Percentiles rank a stretch among this genome's conserved stretches.
Conservation (phyloP, 2,888 invertebrate species). For the Drosophila fungiperda region DNA sequence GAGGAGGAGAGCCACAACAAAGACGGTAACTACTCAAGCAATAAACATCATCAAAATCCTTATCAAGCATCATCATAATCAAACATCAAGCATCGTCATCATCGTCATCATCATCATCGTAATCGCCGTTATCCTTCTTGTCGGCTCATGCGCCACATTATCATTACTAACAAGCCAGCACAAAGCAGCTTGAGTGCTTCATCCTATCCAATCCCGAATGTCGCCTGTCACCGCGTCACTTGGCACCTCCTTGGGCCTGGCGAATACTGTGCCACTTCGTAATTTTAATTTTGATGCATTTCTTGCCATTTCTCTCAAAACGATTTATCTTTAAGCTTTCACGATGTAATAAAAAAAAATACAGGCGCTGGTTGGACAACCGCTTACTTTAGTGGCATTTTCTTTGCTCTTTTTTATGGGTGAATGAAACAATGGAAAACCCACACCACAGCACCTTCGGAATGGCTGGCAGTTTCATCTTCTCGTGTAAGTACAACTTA, state of each 20-base stretch:
- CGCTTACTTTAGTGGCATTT: slow-evolving; percentile 66
- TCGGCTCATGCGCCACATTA: slow-evolving; percentile 53
- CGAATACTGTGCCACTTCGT: slow-evolving; percentile 55
- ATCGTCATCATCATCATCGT: slow-evolving; percentile 20
- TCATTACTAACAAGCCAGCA: slow-evolving; percentile 64
- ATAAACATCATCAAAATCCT: slow-evolving; percentile 70
- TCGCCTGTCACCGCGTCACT: slow-evolving; percentile 25
- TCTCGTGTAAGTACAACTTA: slow-evolving; percentile 39
- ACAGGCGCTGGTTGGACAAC: slow-evolving; percentile 42
- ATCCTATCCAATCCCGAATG: slow-evolving; percentile 39
- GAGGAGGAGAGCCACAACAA: slow-evolving; percentile 32
- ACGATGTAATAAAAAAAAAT: slow-evolving; percentile 57
- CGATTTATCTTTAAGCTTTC: slow-evolving; percentile 62
- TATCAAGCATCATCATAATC: slow-evolving; percentile 63
- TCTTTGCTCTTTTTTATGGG: slow-evolving; percentile 35
- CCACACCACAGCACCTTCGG: background rate
- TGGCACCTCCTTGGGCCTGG: slow-evolving; percentile 3
- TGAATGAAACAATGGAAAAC: slow-evolving; percentile 1
- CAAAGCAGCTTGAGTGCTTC: slow-evolving; percentile 76
- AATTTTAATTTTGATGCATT: slow-evolving; percentile 79
- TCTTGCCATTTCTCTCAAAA: slow-evolving; percentile 68
- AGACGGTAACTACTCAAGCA: slow-evolving; percentile 54
- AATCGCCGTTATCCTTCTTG: slow-evolving; percentile 26
- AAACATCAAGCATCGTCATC: slow-evolving; percentile 42
- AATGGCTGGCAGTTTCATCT: slow-evolving; percentile 26